phyloP scores from a whole-genome alignment of 2,888 invertebrate species.

The Eubasilissa splendida region DNA sequence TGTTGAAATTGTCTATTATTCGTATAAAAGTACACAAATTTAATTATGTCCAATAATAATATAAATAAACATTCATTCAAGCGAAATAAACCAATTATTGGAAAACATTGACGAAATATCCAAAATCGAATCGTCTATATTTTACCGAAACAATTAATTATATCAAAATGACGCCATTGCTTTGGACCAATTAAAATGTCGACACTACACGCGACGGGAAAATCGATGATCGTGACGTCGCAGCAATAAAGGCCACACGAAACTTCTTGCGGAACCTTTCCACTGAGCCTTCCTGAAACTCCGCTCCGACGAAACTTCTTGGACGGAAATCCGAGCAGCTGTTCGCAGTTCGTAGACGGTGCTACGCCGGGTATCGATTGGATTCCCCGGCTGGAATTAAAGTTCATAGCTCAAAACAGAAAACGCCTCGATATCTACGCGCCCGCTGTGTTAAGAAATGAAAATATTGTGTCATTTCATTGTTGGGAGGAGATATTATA shows the following conservation, averaged over 20 bases:
- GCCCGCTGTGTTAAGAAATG: no score
- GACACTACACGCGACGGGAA: neutral
- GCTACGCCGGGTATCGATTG: conserved; percentile 45
- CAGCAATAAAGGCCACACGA: no score
- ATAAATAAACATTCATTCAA: neutral
- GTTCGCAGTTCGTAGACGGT: conserved; percentile 34
- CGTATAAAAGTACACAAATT: no score
- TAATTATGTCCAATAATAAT: no score
- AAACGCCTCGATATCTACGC: neutral
- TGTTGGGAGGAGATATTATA: no score
- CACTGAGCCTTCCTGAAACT: no score
- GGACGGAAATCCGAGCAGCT: conserved; percentile 24
- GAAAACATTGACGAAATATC: neutral
- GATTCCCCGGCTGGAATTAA: neutral
- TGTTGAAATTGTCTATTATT: no score
- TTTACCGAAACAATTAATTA: conserved; percentile 11
- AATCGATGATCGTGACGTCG: no score
- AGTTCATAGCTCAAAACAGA: conserved; percentile 15
- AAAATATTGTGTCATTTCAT: no score
- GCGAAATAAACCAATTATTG: conserved; percentile 1
- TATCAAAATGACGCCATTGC: neutral
- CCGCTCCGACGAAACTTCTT: no score
- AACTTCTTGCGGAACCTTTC: no score
- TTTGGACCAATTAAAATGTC: neutral
- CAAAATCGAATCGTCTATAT: neutral